Conservation (phyloP, 2,888 invertebrate genomes). For the Drosophila macrothrix region DNA sequence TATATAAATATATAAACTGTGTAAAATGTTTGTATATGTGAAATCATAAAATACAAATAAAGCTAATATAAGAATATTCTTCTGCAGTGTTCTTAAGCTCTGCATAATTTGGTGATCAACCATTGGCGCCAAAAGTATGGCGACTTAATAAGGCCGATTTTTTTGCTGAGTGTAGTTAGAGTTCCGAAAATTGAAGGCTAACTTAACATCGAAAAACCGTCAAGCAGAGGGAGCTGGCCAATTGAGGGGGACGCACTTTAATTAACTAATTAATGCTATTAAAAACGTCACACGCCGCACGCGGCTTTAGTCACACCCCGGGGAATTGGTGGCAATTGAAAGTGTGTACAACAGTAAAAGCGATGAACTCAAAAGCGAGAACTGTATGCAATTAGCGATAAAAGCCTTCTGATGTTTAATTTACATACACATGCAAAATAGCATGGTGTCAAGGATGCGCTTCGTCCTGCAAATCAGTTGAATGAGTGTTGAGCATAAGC, state of each 20-base stretch:
- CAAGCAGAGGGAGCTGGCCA: slow-evolving; percentile 7
- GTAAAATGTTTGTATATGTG: too few species aligned
- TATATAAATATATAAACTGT: too few species aligned
- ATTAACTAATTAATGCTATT: slow-evolving; percentile 56
- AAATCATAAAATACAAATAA: too few species aligned
- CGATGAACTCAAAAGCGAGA: slow-evolving; percentile 22
- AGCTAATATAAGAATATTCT: too few species aligned
- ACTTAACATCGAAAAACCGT: slow-evolving; percentile 28
- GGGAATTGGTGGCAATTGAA: slow-evolving; percentile 48
- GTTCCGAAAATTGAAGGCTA: slow-evolving; percentile 6
- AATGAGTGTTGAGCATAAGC: slow-evolving; percentile 18
- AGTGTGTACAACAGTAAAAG: slow-evolving; percentile 23
- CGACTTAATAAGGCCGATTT: background rate
- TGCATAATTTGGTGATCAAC: background rate
- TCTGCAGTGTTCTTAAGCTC: background rate
- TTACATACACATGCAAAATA: slow-evolving; percentile 12
- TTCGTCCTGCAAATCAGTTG: slow-evolving; percentile 24
- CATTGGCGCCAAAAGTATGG: background rate
- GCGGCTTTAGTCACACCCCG: slow-evolving; percentile 38
- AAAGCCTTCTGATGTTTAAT: slow-evolving; percentile 69
- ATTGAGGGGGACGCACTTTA: slow-evolving; percentile 27
- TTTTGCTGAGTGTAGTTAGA: background rate
- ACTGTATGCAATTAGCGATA: slow-evolving; percentile 66
- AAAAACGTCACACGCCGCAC: slow-evolving; percentile 30
- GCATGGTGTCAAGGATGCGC: slow-evolving; percentile 66